Conservation (phyloP, 1,140 invertebrate species). For the Orussus abietinus region DNA sequence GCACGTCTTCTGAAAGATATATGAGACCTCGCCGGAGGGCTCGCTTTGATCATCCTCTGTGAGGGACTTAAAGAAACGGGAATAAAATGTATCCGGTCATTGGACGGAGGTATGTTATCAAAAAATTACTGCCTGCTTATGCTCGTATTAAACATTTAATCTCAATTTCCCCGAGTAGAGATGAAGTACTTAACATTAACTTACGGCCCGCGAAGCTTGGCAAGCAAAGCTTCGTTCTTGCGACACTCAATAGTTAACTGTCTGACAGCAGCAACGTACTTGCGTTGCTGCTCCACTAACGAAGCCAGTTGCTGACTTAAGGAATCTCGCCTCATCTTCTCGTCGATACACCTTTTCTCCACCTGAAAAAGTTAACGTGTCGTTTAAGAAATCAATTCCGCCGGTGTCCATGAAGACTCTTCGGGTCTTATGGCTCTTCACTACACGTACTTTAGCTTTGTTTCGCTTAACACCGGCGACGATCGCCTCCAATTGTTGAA, state of each 20-base stretch:
- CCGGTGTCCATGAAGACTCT: background rate
- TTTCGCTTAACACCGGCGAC: slow-evolving; percentile 81
- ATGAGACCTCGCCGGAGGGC: too few species aligned
- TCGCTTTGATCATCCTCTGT: too few species aligned
- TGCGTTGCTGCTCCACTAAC: slow-evolving; percentile 75
- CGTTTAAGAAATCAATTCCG: slow-evolving; percentile 4
- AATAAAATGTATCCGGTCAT: too few species aligned
- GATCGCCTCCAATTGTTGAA: slow-evolving; percentile 83
- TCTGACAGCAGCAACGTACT: slow-evolving; percentile 80
- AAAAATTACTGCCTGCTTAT: too few species aligned
- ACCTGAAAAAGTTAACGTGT: slow-evolving; percentile 36
- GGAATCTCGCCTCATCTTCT: slow-evolving; percentile 68
- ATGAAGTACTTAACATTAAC: background rate
- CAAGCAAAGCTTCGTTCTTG: slow-evolving; percentile 60
- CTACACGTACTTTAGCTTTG: slow-evolving; percentile 64
- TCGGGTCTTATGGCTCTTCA: slow-evolving; percentile 31
- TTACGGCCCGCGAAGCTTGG: slow-evolving; percentile 39
- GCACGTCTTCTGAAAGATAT: too few species aligned
- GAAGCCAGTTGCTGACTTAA: slow-evolving; percentile 68
- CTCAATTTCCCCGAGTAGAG: too few species aligned
- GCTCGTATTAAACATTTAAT: too few species aligned
- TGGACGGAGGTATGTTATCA: too few species aligned
- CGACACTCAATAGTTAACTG: slow-evolving; percentile 73
- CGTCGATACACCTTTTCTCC: slow-evolving; percentile 59
- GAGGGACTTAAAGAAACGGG: too few species aligned